phyloP scores from a whole-genome alignment of 1,140 invertebrate genomes.

The Anoplolepis gracilipes region DNA sequence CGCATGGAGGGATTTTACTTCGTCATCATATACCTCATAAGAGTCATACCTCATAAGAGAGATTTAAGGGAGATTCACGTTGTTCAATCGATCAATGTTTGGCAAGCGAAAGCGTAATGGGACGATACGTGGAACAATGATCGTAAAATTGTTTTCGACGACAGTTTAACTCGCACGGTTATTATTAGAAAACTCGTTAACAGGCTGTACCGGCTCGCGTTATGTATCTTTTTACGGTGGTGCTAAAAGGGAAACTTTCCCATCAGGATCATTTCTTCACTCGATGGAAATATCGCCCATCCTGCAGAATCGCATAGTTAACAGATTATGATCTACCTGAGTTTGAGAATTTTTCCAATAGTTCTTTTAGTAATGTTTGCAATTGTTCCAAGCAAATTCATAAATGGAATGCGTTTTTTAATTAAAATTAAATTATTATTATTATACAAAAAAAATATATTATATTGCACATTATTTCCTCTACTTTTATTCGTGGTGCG shows the following conservation, averaged over 20 bases:
- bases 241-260: constrained; percentile 38
- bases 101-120: constrained; percentile 21
- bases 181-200: constrained; percentile 63
- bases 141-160: constrained; percentile 61
- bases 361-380: background rate
- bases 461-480: background rate
- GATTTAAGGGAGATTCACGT: constrained; percentile 21
- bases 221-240: constrained; percentile 42
- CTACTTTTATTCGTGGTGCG: background rate
- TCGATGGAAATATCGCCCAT: constrained; percentile 23
- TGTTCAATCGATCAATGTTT: constrained; percentile 34
- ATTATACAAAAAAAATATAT: too few species aligned
- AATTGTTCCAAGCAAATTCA: background rate
- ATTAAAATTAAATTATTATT: background rate
- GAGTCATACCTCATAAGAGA: background rate
- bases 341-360: background rate
- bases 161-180: constrained; percentile 32
- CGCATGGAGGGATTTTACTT: background rate
- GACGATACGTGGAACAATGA: constrained; percentile 8
- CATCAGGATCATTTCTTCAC: constrained; percentile 19
- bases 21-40: constrained; percentile 29
- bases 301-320: background rate
- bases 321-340: background rate
- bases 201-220: constrained; percentile 14
- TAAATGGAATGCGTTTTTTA: background rate